Evolutionary conservation across 2,797 vertebrate species (phyloP).

Genomic region (Discoglossus pictus): DNA sequence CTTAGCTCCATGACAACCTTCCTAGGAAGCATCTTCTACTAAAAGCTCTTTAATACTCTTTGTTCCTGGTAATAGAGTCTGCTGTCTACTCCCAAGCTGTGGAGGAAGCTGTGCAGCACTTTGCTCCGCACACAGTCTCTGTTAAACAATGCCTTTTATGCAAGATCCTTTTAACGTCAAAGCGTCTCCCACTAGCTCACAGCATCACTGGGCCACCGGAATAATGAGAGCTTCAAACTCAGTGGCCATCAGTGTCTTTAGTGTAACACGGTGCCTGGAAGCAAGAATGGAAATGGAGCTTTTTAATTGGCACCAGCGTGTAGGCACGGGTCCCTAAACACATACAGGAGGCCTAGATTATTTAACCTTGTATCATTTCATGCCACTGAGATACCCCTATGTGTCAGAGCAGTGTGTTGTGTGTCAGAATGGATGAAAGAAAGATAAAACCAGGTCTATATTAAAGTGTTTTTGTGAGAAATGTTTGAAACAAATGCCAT

Average conservation of each 20-base stretch:
- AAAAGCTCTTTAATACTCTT: not conserved
- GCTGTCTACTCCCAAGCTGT: not conserved
- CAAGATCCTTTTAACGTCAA: not conserved
- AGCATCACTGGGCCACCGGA: not conserved
- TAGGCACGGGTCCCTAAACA: too few relatives aligned
- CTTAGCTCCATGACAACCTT: not conserved
- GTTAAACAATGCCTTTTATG: not conserved
- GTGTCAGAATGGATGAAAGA: too few relatives aligned
- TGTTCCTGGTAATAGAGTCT: not conserved
- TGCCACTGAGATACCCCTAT: too few relatives aligned
- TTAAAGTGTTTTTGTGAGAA: too few relatives aligned
- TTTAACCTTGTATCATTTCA: too few relatives aligned
- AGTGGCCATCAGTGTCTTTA: not conserved
- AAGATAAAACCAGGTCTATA: too few relatives aligned
- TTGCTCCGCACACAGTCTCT: not conserved
- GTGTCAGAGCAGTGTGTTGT: too few relatives aligned
- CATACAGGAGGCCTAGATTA: too few relatives aligned
- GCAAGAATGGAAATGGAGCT: not conserved
- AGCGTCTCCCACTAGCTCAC: not conserved
- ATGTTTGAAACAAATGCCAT: too few relatives aligned
- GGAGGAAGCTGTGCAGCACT: not conserved
- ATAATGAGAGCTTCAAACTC: not conserved
- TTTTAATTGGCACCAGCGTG: not conserved
- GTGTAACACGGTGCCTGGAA: not conserved
- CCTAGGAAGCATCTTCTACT: not conserved